Conservation (phyloP, 2,113 vertebrate species). For the Dinomys branickii region DNA sequence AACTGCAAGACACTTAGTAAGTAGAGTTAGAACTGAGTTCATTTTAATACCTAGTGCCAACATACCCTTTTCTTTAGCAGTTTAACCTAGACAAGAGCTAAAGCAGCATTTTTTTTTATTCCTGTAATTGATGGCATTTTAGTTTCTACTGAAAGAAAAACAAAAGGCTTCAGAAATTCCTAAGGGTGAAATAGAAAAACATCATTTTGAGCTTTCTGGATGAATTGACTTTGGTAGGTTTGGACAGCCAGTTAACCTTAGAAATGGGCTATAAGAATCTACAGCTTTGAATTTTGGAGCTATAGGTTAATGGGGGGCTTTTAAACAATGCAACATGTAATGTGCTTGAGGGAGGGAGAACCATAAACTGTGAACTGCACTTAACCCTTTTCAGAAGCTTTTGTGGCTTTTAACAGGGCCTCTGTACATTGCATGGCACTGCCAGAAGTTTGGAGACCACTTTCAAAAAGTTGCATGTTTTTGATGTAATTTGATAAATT, state of each 20-base stretch:
- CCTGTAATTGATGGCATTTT: background rate
- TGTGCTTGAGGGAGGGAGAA: background rate
- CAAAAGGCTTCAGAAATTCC: background rate
- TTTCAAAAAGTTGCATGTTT: slow-evolving; percentile 54
- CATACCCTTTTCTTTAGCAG: background rate
- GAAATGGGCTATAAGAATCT: background rate
- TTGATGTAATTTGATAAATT: slow-evolving; percentile 62
- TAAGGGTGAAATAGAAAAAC: background rate
- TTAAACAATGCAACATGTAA: slow-evolving; percentile 5
- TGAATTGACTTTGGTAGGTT: background rate
- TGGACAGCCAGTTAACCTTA: background rate
- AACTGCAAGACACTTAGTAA: background rate
- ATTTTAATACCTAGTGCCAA: background rate
- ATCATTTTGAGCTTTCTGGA: background rate
- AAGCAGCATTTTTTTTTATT: background rate
- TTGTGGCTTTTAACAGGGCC: slow-evolving; percentile 19
- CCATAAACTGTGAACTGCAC: background rate
- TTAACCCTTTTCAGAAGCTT: background rate
- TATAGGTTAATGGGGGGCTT: background rate
- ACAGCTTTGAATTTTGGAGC: background rate
- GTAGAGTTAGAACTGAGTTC: background rate
- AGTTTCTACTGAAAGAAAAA: background rate
- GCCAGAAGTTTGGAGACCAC: background rate
- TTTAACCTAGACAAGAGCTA: background rate
- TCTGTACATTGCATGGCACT: background rate